Evolutionary conservation across 2,888 invertebrate species (phyloP), one percentile per base, ranked within the genome.

Genomic region (Mesopsocus fuscifrons): DNA sequence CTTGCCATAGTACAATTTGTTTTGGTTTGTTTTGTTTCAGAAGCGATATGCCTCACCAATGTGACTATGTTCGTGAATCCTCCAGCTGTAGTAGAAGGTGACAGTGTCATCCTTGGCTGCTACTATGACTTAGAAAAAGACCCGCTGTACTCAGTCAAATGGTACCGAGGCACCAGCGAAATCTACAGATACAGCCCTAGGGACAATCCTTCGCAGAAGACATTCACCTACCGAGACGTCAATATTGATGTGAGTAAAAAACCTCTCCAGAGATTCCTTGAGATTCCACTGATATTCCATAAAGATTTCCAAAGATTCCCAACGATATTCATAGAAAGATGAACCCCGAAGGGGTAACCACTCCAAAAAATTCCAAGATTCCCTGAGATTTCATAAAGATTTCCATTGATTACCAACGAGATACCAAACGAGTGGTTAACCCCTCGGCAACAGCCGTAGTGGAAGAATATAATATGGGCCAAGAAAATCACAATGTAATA

Each of bases 101-200:
- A 73, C 40, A 69, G 74, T 50, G 79, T 77, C 2, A 72, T 74
- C 4, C 63, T 85, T 35, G 67, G 71, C 43, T 87, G 87, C 60
- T 66, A 73, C 49, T 77, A 84, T 54, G 79, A 85, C 57, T 69
- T 84, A 62, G 76, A 82, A 54, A 74, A 72, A 1, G 74, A 72
- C 3, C 75, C 74, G 1, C 66, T 88, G 40, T 87, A 87, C 63
- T 74, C 83, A 3, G 80, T 87, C 48, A 85, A 87, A 65, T 87
- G 84, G 80, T 87, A 85, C 63, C 68, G 85, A 44, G 87, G 85
- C 3, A 71, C 65, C 55, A 69, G 76, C 54, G 87, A 88, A 65
- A 85, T 87, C 64, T 87, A 82, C 64, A 69, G 87, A 50, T 85
- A 72, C 57, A 77, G 80, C 9, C 85, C 85, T 1, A 71, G 70